Evolutionary conservation across 2,797 vertebrate species (phyloP), one percentile per base, ranked within the genome.

Genomic region (Xerus rutilus): DNA sequence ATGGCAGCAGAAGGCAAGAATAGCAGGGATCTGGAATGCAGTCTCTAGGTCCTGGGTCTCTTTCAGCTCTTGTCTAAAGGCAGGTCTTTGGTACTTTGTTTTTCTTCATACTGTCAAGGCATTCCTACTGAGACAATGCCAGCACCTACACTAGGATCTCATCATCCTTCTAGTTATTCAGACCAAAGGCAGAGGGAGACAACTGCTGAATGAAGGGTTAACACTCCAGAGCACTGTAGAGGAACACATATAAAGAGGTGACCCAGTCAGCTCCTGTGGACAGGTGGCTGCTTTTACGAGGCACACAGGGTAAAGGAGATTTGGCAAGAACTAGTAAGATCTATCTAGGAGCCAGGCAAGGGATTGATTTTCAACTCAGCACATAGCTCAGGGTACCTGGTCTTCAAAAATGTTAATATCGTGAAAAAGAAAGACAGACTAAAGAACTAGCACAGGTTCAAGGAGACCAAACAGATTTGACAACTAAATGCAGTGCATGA

Each of bases 151-250:
- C 99, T 98, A 99, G 96, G 89, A 99, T 99, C 97, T 99, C 99
- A 43, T 99, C 99, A 39, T 99, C 99, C 93, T 99, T 99, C 99
- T 98, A 99, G 96, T 99, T 99, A 2, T 98, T 99, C 92, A 99
- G 98, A 99, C 99, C 99, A 73, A 99, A 99, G 17, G 99, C 98
- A 49, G 99, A 99, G 20, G 99, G 99, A 0, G 99, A 99, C 99
- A 99, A 99, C 97, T 99, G 99, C 97, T 99, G 99, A 99, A 99
- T 99, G 97, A 99, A 99, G 96, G 99, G 98, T 93, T 98, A 99
- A 97, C 99, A 99, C 95, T 99, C 99, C 98, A 99, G 96, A 70
- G 98, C 93, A 32, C 98, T 98, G 96, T 97, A 98, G 86, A 98
- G 96, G 47, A 98, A 98, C 91, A 98, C 98, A 94, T 98, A 91